Conservation (phyloP, 1,140 invertebrate species). For the Trypoxylus dichotomus region DNA sequence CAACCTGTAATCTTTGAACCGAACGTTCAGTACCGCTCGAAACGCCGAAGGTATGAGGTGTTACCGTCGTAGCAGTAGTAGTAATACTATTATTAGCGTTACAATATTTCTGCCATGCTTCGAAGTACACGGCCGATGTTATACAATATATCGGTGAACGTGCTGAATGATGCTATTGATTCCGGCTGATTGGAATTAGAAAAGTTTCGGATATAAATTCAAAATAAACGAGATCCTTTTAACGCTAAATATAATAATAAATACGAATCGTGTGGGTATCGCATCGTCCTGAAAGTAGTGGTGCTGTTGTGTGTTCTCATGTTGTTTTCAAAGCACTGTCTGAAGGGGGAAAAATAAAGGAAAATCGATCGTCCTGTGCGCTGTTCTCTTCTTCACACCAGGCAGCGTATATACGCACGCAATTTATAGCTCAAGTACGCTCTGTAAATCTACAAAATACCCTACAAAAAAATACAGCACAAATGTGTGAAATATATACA, state of each 20-base stretch:
- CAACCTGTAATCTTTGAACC: constrained; percentile 44
- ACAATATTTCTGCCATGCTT: constrained; percentile 15
- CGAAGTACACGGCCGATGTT: neutral
- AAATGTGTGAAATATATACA: neutral
- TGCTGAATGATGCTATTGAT: constrained; percentile 2
- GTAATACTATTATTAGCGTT: neutral
- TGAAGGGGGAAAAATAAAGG: neutral
- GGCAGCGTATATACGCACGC: neutral
- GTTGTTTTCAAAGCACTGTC: neutral
- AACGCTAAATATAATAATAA: neutral
- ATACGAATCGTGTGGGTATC: neutral
- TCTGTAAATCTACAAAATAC: neutral
- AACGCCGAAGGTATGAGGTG: constrained; percentile 15
- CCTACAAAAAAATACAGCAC: neutral
- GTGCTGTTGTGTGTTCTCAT: neutral
- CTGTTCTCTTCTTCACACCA: neutral
- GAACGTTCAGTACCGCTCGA: constrained; percentile 32
- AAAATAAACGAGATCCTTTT: neutral
- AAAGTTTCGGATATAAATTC: neutral
- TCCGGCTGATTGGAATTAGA: neutral
- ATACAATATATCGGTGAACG: constrained; percentile 17
- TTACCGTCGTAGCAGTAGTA: neutral
- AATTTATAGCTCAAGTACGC: neutral
- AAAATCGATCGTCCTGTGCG: constrained; percentile 11
- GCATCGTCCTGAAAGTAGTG: neutral